Base-by-base conservation (phyloP, 2,113 vertebrate genomes). In the Caretta caretta region DNA sequence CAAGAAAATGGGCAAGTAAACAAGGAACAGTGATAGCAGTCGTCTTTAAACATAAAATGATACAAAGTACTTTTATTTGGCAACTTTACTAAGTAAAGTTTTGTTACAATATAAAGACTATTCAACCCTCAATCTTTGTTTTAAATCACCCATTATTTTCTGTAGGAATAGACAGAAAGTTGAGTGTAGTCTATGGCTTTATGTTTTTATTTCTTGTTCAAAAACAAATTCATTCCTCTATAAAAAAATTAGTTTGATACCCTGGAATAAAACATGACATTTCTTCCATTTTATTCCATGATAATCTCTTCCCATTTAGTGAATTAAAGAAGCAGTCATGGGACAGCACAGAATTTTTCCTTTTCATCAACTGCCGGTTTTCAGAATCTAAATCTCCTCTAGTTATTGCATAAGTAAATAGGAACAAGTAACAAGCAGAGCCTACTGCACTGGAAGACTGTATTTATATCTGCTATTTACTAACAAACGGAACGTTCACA, bases 351-450 rank as follows among this genome's bases (percentile, higher is more conserved):
- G 0, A 79, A 75, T 38, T 10, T 89, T 19, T 27, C 14, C n/a
- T 92, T 85, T 91, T 85, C 51, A n/a, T 75, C 42, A 48, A 35
- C 6, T 13, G 12, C 38, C 72, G 89, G 62, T 27, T 91, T 88
- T 84, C 48, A 93, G 48, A 50, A 3, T 57, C 31, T 78, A 82
- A 92, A 89, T 57, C 12, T 10, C 10, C 50, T 84, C 85, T 31
- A 69, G 6, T 69, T 35, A 69, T 69, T 69, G 13, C 31, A n/a
- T 14, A 69, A 92, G 82, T 92, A 87, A 57, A 69, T 53, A 81
- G 50, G 22, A 87, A 81, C 7, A 83, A 92, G 75, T 51, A 94
- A 93, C 49, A 93, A 69, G 19, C 10, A 81, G 86, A 90, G 89
- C 76, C 76, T 76, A 53, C 75, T 89, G n/a, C 69, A 85, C 35